Evolutionary conservation across 30 jellyfish, hydroid and myxozoan genomes (phyloP), one percentile per base, ranked within the genome.

Genomic region (Sanderia malayensis): DNA sequence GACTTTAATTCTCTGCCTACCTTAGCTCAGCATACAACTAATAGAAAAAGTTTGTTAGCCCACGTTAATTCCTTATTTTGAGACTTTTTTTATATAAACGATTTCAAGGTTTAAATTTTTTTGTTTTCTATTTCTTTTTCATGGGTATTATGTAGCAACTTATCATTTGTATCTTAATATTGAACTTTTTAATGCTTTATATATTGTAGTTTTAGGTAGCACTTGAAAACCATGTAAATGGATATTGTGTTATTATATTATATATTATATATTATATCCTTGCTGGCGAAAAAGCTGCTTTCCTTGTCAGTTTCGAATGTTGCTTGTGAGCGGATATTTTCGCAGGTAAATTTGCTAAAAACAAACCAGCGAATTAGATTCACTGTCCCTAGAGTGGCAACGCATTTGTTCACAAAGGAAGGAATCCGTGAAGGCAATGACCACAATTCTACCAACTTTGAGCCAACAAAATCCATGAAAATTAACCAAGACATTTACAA

Each of bases 21-120:
- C 67, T 70, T 57, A 73, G 85, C 85, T 73, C 67, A 73, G 85
- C 75, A 67, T 31, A 73, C 76, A 73, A 73, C 75, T 44, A 61
- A 74, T 60, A 33, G 37, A 20, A 74, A 61, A 1, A 44, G 77
- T 1, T 74, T 74, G 37, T 44, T 73, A 69, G 69, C 81, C 52
- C 67, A 69, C 20, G 83, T 49, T 49, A 9, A 49, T 49, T 49
- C 27, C 64, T 49, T 49, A 49, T 49, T 49, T 49, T 49, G 80
- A 44, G 37, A 67, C 79, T 67, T 67, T 15, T 67, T 67, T 49
- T 64, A 67, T 67, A 34, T 64, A 33, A 67, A 34, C 33, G 44
- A 28, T 67, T 22, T 67, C n/a, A 31, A 67, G 37, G 76, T 64
- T 31, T 26, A 10, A 64, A 28, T 60, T 60, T 63, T 63, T 63